These are phyloP conservation scores for Drosophila insularis DNA, from an alignment of 1,140 invertebrate genomes.

Conservation along the genomic window DNA sequence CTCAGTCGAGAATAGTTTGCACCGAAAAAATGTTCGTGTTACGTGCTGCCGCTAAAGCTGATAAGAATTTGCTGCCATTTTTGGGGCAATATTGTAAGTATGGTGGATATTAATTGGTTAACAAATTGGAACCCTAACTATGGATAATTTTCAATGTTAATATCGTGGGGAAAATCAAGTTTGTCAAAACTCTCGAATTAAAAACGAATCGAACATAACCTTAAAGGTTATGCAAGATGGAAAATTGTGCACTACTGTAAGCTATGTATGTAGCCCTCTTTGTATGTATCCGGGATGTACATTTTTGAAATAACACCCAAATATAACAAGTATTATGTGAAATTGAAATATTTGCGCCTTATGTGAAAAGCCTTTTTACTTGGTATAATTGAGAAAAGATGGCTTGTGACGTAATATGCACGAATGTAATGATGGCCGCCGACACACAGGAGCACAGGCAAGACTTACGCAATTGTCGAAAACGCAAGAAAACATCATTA, in stretches of 20 bases:
- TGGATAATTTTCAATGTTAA: too few relatives aligned
- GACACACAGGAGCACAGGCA: not conserved
- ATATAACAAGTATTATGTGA: not conserved
- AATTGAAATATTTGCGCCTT: not conserved
- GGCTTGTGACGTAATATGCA: slow-evolving; percentile 11
- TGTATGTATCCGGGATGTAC: not conserved
- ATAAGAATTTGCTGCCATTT: slow-evolving; percentile 72
- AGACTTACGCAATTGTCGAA: slow-evolving; percentile 1
- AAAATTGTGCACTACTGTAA: not conserved
- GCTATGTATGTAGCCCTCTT: not conserved
- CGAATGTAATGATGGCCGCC: not conserved
- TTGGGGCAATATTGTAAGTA: slow-evolving; percentile 74
- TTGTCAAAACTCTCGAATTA: not conserved
- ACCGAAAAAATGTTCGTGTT: slow-evolving; percentile 68
- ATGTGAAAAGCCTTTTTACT: not conserved
- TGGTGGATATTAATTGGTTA: slow-evolving; percentile 1
- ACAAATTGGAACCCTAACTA: too few relatives aligned
- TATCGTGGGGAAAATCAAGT: not conserved
- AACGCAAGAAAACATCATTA: not conserved
- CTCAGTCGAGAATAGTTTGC: not conserved
- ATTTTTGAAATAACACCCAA: not conserved
- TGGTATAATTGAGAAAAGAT: not conserved
- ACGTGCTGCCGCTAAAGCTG: slow-evolving; percentile 74
- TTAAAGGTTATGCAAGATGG: slow-evolving; percentile 1
- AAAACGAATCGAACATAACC: slow-evolving; percentile 28